Evolutionary conservation across 2,797 vertebrate species (phyloP).

Genomic region (Myotis vivesi): DNA sequence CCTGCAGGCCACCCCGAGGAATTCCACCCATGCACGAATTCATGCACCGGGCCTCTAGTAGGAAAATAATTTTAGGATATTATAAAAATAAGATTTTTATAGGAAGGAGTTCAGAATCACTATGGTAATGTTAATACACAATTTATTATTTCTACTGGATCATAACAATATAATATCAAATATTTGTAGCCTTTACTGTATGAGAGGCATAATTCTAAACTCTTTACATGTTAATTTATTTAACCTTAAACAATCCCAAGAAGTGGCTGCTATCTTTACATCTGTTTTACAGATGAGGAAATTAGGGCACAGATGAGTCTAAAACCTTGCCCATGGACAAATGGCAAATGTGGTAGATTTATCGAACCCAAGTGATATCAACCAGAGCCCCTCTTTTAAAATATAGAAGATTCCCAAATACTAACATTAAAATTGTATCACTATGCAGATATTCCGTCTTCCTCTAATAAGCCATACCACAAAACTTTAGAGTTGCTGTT

Average conservation of each 20-base stretch:
- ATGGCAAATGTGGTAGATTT: neutral
- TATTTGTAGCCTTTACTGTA: neutral
- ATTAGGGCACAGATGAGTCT: neutral
- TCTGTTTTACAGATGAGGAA: neutral
- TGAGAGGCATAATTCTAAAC: neutral
- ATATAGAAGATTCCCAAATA: neutral
- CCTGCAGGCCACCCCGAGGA: too few species aligned
- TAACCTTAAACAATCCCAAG: neutral
- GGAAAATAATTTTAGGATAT: constrained; percentile 7
- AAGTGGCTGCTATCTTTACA: neutral
- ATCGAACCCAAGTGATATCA: neutral
- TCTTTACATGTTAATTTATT: constrained; percentile 6
- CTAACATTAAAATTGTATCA: neutral
- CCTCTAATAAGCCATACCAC: neutral
- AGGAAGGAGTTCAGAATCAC: neutral
- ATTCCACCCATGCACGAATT: too few species aligned
- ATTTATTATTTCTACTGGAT: constrained; percentile 34
- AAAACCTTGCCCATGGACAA: neutral
- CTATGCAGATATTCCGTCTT: neutral
- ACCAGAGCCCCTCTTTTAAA: neutral
- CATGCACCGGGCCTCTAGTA: neutral
- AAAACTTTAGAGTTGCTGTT: neutral
- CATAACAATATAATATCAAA: neutral
- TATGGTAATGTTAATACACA: neutral
- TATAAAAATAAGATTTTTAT: neutral